Evolutionary conservation across 2,113 vertebrate species (phyloP).

Genomic region (Pungitius pungitius): DNA sequence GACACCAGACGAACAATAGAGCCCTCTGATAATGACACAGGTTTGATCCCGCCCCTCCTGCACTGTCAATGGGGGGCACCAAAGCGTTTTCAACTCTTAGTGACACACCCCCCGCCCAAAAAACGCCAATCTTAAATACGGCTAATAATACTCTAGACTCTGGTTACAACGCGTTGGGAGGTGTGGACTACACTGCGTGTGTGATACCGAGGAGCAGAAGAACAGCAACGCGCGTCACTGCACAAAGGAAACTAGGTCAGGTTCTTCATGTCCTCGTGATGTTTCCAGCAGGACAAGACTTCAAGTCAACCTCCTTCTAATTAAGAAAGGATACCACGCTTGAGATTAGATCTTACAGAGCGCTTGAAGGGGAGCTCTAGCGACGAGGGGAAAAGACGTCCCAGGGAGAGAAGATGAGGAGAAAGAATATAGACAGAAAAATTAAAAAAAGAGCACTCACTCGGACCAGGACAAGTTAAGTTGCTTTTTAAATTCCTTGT

Average conservation of each 20-base stretch:
- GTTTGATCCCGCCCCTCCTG: background rate
- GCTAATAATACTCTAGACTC: background rate
- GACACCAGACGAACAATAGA: background rate
- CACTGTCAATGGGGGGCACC: background rate
- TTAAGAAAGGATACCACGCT: background rate
- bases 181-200: background rate
- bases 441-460: background rate
- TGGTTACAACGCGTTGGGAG: background rate
- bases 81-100: background rate
- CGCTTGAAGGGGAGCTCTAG: background rate
- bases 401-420: background rate
- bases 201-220: background rate
- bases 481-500: too few species aligned
- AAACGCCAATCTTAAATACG: background rate
- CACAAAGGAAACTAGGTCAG: background rate
- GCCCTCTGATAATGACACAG: background rate
- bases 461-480: background rate
- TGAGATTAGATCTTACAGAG: background rate
- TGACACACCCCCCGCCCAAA: too few species aligned
- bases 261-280: slow-evolving; percentile 1
- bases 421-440: background rate
- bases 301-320: slow-evolving; percentile 7
- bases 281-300: background rate
- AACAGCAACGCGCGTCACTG: background rate
- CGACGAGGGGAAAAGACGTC: background rate